These are phyloP conservation scores for Lota lota DNA, from an alignment of 2,113 vertebrate species.

Conservation along the genomic window DNA sequence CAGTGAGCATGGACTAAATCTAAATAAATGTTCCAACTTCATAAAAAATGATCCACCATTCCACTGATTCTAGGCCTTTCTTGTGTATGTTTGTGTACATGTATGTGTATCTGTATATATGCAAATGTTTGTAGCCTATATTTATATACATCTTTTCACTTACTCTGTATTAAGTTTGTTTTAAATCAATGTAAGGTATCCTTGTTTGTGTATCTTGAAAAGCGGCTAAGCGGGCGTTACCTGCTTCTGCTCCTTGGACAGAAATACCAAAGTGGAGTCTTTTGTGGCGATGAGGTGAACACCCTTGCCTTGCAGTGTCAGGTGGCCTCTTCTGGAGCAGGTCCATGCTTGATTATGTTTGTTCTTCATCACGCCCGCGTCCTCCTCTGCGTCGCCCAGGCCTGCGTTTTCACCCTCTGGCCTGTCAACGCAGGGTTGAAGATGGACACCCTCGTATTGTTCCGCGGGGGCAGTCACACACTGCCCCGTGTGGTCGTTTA, in stretches of 20 bases:
- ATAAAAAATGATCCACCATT: too few relatives aligned
- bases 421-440: conserved; percentile 64
- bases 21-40: too few relatives aligned
- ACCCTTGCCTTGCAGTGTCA: conserved; percentile 68
- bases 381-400: background rate
- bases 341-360: conserved; percentile 72
- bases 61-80: too few relatives aligned
- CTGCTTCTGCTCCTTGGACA: conserved; percentile 70
- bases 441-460: conserved; percentile 61
- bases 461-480: conserved; percentile 71
- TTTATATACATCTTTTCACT: too few relatives aligned
- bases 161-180: too few relatives aligned
- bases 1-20: too few relatives aligned
- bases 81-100: too few relatives aligned
- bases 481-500: conserved; percentile 59
- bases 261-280: conserved; percentile 71
- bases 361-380: conserved; percentile 11
- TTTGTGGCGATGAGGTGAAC: conserved; percentile 73
- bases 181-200: background rate
- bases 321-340: conserved; percentile 82
- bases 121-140: too few relatives aligned
- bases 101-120: too few relatives aligned
- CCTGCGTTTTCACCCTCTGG: background rate
- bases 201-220: background rate
- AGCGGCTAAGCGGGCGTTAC: conserved; percentile 22